Conservation (phyloP, 2,797 vertebrate species). For the Hybognathus amarus region DNA sequence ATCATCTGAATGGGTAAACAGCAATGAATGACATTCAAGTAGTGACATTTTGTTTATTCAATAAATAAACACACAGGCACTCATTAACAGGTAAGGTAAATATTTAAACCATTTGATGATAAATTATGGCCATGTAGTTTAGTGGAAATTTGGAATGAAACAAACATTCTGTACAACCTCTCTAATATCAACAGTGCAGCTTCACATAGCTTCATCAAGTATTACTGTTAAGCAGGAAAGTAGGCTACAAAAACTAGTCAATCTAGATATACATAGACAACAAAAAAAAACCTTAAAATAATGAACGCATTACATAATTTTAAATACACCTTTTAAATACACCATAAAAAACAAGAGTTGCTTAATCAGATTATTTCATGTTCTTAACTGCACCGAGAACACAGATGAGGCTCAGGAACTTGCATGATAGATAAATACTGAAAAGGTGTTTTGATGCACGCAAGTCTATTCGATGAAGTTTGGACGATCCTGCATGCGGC, state of each 20-base stretch:
- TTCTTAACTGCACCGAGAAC: constrained; percentile 14
- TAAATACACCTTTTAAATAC: constrained; percentile 26
- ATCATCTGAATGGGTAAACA: neutral
- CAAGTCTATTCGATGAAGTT: neutral
- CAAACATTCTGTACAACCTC: constrained; percentile 25
- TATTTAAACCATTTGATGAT: constrained; percentile 43
- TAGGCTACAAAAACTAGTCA: constrained; percentile 27
- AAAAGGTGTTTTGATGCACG: neutral
- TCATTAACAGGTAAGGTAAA: constrained; percentile 38
- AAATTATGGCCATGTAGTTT: constrained; percentile 40
- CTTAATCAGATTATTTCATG: constrained; percentile 18
- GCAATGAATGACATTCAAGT: neutral
- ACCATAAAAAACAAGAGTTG: constrained; percentile 21
- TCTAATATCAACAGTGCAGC: constrained; percentile 44
- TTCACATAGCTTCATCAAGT: constrained; percentile 39
- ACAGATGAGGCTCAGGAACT: constrained; percentile 25
- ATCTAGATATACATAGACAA: constrained; percentile 29
- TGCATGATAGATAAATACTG: constrained; percentile 23
- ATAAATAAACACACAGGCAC: constrained; percentile 59
- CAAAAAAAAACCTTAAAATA: constrained; percentile 35
- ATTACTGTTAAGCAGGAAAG: constrained; percentile 23
- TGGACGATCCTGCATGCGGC: neutral
- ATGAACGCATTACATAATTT: constrained; percentile 24
- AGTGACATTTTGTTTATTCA: constrained; percentile 54
- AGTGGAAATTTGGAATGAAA: constrained; percentile 37